A percentile compares a stretch with the other conserved stretches of the same genome.
Conservation (phyloP, 1,140 invertebrate species). For the Macrocentrus cingulum region DNA sequence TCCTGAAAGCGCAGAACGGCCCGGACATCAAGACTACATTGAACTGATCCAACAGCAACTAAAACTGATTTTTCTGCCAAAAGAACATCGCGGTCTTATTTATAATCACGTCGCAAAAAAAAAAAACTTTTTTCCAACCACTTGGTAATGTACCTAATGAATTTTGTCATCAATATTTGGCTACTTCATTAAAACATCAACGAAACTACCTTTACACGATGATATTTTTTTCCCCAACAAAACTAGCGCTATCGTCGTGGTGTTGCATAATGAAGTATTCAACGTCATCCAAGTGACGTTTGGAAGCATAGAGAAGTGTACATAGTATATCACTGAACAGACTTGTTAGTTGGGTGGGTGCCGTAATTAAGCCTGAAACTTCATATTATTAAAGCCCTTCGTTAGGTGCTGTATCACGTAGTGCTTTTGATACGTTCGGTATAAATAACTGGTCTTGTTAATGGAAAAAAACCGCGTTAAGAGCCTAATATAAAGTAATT, state of each 20-base stretch:
- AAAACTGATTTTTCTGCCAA: conserved; percentile 28
- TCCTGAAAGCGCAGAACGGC: conserved; percentile 16
- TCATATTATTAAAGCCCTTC: conserved; percentile 36
- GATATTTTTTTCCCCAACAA: neutral
- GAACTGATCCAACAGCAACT: conserved; percentile 15
- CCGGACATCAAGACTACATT: neutral
- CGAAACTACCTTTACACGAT: neutral
- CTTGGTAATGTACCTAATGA: no score
- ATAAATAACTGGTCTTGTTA: neutral
- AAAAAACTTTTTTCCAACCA: conserved; percentile 1
- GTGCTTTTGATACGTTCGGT: conserved; percentile 14
- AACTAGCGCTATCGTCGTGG: conserved; percentile 10
- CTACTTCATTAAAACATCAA: no score
- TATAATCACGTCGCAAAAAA: neutral
- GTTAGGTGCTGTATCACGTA: conserved; percentile 32
- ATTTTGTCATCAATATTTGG: no score
- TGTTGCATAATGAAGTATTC: conserved; percentile 27
- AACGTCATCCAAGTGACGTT: neutral
- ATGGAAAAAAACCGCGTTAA: no score
- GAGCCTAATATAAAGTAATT: no score
- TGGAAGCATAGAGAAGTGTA: neutral
- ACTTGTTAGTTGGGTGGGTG: conserved; percentile 29
- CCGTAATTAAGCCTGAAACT: conserved; percentile 33
- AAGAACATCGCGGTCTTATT: conserved; percentile 1
- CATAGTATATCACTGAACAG: conserved; percentile 20